A percentile compares a stretch with the other conserved stretches of the same genome.
These are phyloP conservation scores for Penaeus japonicus DNA, from an alignment of 1,140 invertebrate genomes.

Conservation along the genomic window DNA sequence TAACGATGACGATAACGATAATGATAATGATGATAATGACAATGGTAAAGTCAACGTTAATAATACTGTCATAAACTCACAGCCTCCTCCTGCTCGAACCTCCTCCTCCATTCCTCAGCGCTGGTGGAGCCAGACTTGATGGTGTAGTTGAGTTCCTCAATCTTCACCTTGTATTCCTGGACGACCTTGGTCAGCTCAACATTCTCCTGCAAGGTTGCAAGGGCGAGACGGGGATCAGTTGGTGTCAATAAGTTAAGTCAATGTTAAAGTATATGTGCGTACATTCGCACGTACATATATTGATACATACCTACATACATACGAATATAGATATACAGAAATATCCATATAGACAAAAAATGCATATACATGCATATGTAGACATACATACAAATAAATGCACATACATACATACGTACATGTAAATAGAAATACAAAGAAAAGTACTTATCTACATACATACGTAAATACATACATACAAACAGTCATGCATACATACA, in stretches of 20 bases:
- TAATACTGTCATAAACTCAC: slow-evolving; percentile 61
- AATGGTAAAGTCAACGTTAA: no score
- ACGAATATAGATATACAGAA: no score
- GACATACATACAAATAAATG: not conserved
- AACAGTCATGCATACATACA: no score
- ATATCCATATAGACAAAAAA: not conserved
- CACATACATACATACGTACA: no score
- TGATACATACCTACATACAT: no score
- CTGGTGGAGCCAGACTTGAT: slow-evolving; percentile 86
- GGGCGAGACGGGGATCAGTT: not conserved
- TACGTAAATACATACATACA: no score
- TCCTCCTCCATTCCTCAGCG: slow-evolving; percentile 90
- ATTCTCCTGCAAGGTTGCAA: slow-evolving; percentile 74
- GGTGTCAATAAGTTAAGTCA: not conserved
- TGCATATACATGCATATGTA: not conserved
- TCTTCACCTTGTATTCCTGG: slow-evolving; percentile 92
- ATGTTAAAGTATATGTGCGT: not conserved
- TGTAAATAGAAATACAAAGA: no score
- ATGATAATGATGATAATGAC: no score
- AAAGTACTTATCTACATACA: no score
- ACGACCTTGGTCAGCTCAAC: slow-evolving; percentile 93
- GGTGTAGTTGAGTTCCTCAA: slow-evolving; percentile 90
- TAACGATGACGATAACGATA: no score
- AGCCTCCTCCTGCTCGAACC: slow-evolving; percentile 93
- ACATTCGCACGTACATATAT: no score